These are phyloP conservation scores for Hippocampus mohnikei DNA, from an alignment of 2,113 vertebrate species.

Conservation along the genomic window DNA sequence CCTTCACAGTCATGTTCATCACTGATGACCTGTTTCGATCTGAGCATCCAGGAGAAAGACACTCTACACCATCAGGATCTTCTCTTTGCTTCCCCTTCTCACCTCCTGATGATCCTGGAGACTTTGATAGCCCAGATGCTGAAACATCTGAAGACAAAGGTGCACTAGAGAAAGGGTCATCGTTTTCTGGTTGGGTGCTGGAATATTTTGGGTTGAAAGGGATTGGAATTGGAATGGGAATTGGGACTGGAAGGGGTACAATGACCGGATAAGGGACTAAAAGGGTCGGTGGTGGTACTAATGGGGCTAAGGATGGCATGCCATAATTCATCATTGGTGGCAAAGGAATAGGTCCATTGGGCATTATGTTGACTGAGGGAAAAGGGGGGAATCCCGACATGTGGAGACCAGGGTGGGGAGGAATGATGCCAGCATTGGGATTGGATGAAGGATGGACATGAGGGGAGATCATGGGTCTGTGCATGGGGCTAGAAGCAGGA, in stretches of 20 bases:
- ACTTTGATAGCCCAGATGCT: slow-evolving; percentile 72
- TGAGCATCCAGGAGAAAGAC: slow-evolving; percentile 75
- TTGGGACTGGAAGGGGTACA: slow-evolving; percentile 92
- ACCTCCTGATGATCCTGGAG: slow-evolving; percentile 64
- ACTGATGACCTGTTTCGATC: slow-evolving; percentile 78
- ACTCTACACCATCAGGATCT: slow-evolving; percentile 75
- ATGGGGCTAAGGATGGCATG: slow-evolving; percentile 90
- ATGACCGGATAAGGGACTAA: slow-evolving; percentile 97
- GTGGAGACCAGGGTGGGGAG: slow-evolving; percentile 82
- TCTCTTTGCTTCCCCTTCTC: slow-evolving; percentile 77
- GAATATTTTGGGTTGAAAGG: slow-evolving; percentile 85
- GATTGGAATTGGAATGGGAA: slow-evolving; percentile 95
- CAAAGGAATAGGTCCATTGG: slow-evolving; percentile 88
- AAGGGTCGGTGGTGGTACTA: slow-evolving; percentile 94
- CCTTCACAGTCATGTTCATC: slow-evolving; percentile 87
- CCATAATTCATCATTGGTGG: slow-evolving; percentile 96
- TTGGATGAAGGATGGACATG: slow-evolving; percentile 87
- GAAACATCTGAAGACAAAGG: slow-evolving; percentile 79
- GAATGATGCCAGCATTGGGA: slow-evolving; percentile 84
- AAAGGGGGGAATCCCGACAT: slow-evolving; percentile 88
- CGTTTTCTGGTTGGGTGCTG: slow-evolving; percentile 83
- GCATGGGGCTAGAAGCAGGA: slow-evolving; percentile 91
- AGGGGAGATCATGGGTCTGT: slow-evolving; percentile 88
- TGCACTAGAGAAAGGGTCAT: slow-evolving; percentile 77
- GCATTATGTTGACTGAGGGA: slow-evolving; percentile 92